These are phyloP conservation scores for Fragum sueziense DNA, from an alignment of 2,888 invertebrate genomes.

Conservation along the genomic window DNA sequence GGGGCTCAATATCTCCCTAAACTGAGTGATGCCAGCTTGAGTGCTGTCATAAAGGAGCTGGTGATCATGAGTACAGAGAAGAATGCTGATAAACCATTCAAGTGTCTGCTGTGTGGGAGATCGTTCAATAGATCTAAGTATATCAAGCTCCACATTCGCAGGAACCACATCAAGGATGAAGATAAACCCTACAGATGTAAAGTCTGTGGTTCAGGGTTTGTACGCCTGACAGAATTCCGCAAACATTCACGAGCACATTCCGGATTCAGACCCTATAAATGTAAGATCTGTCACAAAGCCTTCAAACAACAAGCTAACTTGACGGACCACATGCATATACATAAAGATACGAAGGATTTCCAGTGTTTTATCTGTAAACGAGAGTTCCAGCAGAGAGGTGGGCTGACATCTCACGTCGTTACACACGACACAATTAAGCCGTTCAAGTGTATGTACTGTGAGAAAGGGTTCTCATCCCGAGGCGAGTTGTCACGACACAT, in stretches of 20 bases:
- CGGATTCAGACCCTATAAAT: conserved; percentile 56
- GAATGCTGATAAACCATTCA: conserved; percentile 35
- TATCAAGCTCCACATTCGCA: conserved; percentile 52
- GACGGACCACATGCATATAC: conserved; percentile 50
- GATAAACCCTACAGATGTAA: conserved; percentile 59
- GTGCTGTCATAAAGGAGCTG: conserved; percentile 55
- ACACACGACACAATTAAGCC: conserved; percentile 57
- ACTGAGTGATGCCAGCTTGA: conserved; percentile 51
- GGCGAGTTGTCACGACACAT: conserved; percentile 55
- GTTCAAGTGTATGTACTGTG: conserved; percentile 57
- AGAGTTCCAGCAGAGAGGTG: conserved; percentile 52
- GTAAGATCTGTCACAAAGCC: conserved; percentile 45
- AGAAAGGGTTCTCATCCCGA: conserved; percentile 47
- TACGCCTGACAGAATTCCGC: conserved; percentile 53
- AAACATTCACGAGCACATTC: conserved; percentile 59
- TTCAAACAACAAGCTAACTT: conserved; percentile 60
- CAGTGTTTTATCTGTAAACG: conserved; percentile 50
- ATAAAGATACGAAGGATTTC: conserved; percentile 38
- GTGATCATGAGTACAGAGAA: conserved; percentile 32
- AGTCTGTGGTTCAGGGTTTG: conserved; percentile 59
- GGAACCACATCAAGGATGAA: conserved; percentile 55
- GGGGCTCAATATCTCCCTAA: conserved; percentile 54
- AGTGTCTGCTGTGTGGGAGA: conserved; percentile 55
- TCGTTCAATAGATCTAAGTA: conserved; percentile 55
- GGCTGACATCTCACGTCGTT: conserved; percentile 50